These are phyloP conservation scores for Phorcus lineatus DNA, from an alignment of 2,888 invertebrate species.

Conservation along the genomic window DNA sequence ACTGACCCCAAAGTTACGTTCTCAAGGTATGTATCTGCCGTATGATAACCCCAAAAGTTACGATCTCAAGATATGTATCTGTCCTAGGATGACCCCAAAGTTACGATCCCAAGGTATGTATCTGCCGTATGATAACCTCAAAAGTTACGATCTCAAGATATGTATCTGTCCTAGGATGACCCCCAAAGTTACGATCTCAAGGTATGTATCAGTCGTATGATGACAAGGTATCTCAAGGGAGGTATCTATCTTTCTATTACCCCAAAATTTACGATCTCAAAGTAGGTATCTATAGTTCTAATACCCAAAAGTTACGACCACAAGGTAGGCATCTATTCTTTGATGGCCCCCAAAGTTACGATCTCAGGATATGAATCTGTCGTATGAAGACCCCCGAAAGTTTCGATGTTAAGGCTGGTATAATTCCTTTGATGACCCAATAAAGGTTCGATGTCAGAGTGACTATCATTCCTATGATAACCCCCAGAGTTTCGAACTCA, in stretches of 20 bases:
- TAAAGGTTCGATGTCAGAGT: constrained; percentile 38
- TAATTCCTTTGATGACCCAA: constrained; percentile 19
- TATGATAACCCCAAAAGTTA: constrained; percentile 33
- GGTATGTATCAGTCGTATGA: constrained; percentile 6
- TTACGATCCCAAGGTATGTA: too few relatives aligned
- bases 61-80: constrained; percentile 33
- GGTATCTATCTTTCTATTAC: constrained; percentile 27
- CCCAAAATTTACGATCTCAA: constrained; percentile 29
- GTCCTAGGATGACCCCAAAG: neutral
- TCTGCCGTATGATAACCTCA: constrained; percentile 24
- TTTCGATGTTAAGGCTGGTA: too few relatives aligned
- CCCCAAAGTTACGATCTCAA: too few relatives aligned
- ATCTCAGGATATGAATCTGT: constrained; percentile 33
- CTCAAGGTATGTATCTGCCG: too few relatives aligned
- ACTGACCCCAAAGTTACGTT: too few relatives aligned
- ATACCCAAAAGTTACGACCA: too few relatives aligned
- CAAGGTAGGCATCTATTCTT: too few relatives aligned
- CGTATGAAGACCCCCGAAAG: too few relatives aligned
- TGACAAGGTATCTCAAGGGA: constrained; percentile 39
- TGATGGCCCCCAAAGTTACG: constrained; percentile 34
- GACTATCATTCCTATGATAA: too few relatives aligned
- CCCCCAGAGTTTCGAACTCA: too few relatives aligned
- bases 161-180: neutral
- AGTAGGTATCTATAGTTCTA: constrained; percentile 26
- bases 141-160: constrained; percentile 38